Evolutionary conservation across 2,888 invertebrate genomes (phyloP), one percentile per base, ranked within the genome.

Genomic region (Oxyteleia sp.): DNA sequence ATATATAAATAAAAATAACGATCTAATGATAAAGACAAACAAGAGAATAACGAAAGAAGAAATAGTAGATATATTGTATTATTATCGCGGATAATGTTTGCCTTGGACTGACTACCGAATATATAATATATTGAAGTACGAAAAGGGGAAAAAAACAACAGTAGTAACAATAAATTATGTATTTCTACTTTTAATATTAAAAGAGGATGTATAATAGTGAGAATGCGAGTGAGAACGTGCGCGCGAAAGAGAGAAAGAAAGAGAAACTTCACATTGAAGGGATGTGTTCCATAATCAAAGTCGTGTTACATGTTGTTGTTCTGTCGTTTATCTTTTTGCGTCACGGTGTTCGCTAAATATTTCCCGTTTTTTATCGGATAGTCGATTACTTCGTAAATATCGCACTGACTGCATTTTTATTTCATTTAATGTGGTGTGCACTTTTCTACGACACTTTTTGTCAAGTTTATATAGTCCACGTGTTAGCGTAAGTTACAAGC

Each of bases 111-210:
- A 93, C 90, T 93, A 93, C 85, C 87, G 87, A 88, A 89, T 90
- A 88, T 85, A 88, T 88, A 88, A 84, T 85, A 79, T 85, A 86
- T 84, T 84, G 75, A 88, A 86, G 84, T 85, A 81, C 66, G 83
- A 79, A 86, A 82, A 84, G 74, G 75, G 75, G 83, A 83, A 85
- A 87, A n/a, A 87, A 85, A 87, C 88, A 87, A 86, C 88, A 89
- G 89, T 90, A 92, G 90, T 86, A 88, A 89, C 88, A 88, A 90
- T 89, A 89, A 90, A 90, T 87, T 91, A 90, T 91, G 92, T 93
- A 93, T 93, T 93, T 93, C 91, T 93, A 93, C 93, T 93, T 93
- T 93, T 91, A 93, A 93, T 92, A 93, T 90, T 91, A 89, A 86
- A 88, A 90, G 18, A 55, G 43, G 45, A 49, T 82, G 43, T 49